Conservation (phyloP, 2,888 invertebrate species). For the Amblyteles armatorius region DNA sequence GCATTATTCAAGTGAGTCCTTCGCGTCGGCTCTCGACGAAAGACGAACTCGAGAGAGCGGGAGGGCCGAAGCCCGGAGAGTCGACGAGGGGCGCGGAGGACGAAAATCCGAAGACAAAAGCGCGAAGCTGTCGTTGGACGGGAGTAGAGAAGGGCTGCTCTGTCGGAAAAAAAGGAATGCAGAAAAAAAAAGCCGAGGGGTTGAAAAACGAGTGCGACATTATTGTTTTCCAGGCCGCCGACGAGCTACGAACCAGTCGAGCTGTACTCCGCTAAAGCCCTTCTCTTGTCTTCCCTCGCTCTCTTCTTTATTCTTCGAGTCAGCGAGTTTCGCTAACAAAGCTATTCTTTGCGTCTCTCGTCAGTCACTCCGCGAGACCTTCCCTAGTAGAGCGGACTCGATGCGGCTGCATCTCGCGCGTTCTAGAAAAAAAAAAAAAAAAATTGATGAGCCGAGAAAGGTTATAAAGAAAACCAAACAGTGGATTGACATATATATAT, state of each 20-base stretch:
- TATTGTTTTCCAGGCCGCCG: slow-evolving; percentile 72
- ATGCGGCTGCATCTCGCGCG: background rate
- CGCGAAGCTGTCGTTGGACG: slow-evolving; percentile 42
- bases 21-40: slow-evolving; percentile 52
- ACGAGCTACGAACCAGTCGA: slow-evolving; percentile 38
- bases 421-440: background rate
- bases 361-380: slow-evolving; percentile 29
- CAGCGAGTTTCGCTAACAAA: slow-evolving; percentile 61
- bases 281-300: background rate
- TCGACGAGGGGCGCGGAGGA: background rate
- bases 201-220: slow-evolving; percentile 69
- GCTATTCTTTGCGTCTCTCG: slow-evolving; percentile 53
- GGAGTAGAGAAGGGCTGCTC: slow-evolving; percentile 47
- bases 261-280: background rate
- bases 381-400: slow-evolving; percentile 20
- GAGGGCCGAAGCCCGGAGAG: slow-evolving; percentile 31
- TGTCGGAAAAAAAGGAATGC: slow-evolving; percentile 27
- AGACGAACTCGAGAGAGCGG: slow-evolving; percentile 50
- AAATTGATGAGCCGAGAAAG: background rate
- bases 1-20: slow-evolving; percentile 63
- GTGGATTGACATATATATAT: background rate
- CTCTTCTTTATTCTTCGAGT: slow-evolving; percentile 38
- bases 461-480: background rate
- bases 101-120: slow-evolving; percentile 59
- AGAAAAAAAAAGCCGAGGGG: background rate